A percentile compares a stretch with the other conserved stretches of the same genome.
These are phyloP conservation scores for Tetragonula carbonaria DNA, from an alignment of 2,888 invertebrate species.

Conservation along the genomic window DNA sequence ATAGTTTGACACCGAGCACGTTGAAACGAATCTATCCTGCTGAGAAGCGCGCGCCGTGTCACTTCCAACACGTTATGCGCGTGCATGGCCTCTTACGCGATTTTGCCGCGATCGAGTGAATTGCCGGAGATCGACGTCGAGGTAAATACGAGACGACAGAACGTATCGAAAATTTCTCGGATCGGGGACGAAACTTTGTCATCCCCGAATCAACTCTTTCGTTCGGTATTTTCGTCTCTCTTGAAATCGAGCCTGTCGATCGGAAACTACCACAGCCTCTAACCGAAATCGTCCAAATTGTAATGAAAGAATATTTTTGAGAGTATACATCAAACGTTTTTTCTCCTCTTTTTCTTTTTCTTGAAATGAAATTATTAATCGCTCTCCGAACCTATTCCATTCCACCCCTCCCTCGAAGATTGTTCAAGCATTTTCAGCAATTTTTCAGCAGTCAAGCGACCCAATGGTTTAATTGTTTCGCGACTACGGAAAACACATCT, in stretches of 20 bases:
- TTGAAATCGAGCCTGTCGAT: too few relatives aligned
- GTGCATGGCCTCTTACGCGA: slow-evolving; percentile 28
- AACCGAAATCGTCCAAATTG: too few relatives aligned
- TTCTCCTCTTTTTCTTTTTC: background rate
- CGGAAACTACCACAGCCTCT: background rate
- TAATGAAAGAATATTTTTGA: too few relatives aligned
- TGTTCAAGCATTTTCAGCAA: background rate
- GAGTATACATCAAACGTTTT: too few relatives aligned
- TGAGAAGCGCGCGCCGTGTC: slow-evolving; percentile 9
- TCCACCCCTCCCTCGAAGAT: background rate
- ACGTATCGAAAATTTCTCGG: background rate
- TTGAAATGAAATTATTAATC: background rate
- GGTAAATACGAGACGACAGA: slow-evolving; percentile 8
- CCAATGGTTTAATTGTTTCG: slow-evolving; percentile 26
- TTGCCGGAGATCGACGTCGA: slow-evolving; percentile 23
- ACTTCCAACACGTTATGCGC: slow-evolving; percentile 4
- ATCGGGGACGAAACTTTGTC: background rate
- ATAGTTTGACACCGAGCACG: slow-evolving; percentile 34
- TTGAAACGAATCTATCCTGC: slow-evolving; percentile 58
- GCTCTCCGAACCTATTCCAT: background rate
- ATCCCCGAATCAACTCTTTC: background rate
- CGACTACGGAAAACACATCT: slow-evolving; percentile 1
- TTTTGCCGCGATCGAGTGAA: slow-evolving; percentile 44
- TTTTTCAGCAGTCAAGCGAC: background rate
- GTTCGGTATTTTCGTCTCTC: too few relatives aligned